Percentiles rank a stretch among this genome's conserved stretches.
phyloP scores from a whole-genome alignment of 2,888 invertebrate species.

The Empis stercorea region DNA sequence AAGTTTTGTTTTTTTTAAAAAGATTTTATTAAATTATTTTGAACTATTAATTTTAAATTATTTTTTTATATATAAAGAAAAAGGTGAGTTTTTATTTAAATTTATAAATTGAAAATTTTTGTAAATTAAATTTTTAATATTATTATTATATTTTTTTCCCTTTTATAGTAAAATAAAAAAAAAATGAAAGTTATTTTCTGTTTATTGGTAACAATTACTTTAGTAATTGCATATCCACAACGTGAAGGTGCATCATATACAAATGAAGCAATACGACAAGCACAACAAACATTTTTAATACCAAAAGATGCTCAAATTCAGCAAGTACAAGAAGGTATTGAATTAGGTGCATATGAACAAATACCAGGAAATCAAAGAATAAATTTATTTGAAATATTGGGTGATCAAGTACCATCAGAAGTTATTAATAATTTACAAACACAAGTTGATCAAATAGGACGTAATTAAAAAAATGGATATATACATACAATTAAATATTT shows the following conservation, averaged over 20 bases:
- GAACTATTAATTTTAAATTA: background rate
- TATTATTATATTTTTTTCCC: too few relatives aligned
- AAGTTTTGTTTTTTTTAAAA: too few relatives aligned
- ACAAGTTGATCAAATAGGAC: conserved; percentile 74
- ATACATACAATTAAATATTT: too few relatives aligned
- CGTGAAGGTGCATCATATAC: conserved; percentile 73
- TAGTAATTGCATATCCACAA: conserved; percentile 41
- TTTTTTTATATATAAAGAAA: background rate
- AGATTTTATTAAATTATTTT: background rate
- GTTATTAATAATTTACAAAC: conserved; percentile 77
- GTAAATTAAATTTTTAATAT: too few relatives aligned
- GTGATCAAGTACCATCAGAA: conserved; percentile 74
- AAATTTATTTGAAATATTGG: conserved; percentile 70
- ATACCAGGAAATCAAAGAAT: conserved; percentile 76
- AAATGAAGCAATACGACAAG: conserved; percentile 76
- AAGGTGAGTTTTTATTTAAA: background rate
- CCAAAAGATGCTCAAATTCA: conserved; percentile 79
- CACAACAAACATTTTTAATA: conserved; percentile 71
- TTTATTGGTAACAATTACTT: background rate
- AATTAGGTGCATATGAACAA: conserved; percentile 72
- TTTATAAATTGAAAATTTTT: too few relatives aligned
- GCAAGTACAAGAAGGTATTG: conserved; percentile 76
- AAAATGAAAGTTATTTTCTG: background rate
- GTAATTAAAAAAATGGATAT: conserved; percentile 35
- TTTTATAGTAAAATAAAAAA: background rate